Evolutionary conservation across 2,888 invertebrate species (phyloP).

Genomic region (Xestia rhomboidea): DNA sequence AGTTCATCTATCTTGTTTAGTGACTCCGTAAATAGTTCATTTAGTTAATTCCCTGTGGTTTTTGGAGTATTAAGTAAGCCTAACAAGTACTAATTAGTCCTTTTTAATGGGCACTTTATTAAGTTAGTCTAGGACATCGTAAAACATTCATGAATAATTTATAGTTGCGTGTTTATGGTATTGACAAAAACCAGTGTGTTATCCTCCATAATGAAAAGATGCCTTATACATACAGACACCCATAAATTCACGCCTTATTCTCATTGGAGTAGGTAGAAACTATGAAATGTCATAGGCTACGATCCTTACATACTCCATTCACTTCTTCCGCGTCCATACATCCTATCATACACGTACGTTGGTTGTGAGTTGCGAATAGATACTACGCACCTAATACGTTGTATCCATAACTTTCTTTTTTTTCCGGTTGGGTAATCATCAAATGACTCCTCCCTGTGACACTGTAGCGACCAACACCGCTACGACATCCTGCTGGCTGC

Average conservation of each 20-base stretch:
- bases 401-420: no score
- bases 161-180: background rate
- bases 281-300: no score
- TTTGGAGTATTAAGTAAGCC: background rate
- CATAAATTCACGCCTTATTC: background rate
- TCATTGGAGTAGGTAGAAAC: no score
- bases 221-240: background rate
- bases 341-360: background rate
- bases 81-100: slow-evolving; percentile 13
- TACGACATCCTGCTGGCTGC: background rate
- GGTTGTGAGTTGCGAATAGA: no score
- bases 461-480: background rate
- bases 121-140: background rate
- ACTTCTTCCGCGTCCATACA: background rate
- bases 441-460: no score
- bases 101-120: background rate
- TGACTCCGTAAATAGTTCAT: slow-evolving; percentile 19
- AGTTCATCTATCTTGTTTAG: slow-evolving; percentile 37
- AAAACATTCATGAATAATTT: background rate
- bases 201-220: background rate
- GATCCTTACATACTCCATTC: no score
- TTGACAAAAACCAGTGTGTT: no score
- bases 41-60: slow-evolving; percentile 1
- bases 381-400: background rate
- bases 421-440: no score